Base-by-base conservation (phyloP, 2,797 vertebrate species). In the Danionella dracula region DNA sequence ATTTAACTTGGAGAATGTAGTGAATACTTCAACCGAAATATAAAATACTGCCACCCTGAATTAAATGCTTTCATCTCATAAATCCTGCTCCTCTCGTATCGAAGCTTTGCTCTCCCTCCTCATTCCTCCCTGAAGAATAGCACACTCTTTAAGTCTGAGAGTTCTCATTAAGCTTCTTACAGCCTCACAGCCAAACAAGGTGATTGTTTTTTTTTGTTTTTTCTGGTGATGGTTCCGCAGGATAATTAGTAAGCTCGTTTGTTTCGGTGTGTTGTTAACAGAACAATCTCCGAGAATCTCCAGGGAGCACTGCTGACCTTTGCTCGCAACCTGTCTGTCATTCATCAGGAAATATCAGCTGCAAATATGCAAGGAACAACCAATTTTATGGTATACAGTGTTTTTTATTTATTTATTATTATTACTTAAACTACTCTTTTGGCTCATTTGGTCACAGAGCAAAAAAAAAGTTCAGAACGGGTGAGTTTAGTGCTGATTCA, bases 341-440 rank as follows among this genome's bases (percentile, higher is more conserved):
- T 99, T 92, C 94, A 96, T 97, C 95, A 96, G 90, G 93, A 98
- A 92, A 94, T 97, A 93, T 96, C 94, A 90, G 86, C 91, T 84
- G 88, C 92, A 89, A 93, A 94, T 90, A 93, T 91, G 91, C 93
- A 94, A 88, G 93, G 90, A 89, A 90, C 94, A 90, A 96, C 90
- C 91, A 96, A 98, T 96, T 98, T 98, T 90, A 95, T 96, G 94
- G 93, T 94, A 92, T 85, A 83, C 23, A 27, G 23, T 27, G 23
- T 27, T 27, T 27, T 27, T 27, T 27, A 27, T 27, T 27, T 73
- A 89, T 83, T 86, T 89, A 81, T 78, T 41, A 40, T 27, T 27
- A 27, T 27, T 3, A 27, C 3, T 3, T 27, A 3, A 27, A 27
- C 23, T n/a, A n/a, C n/a, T n/a, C n/a, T n/a, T n/a, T n/a, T n/a